A percentile compares a stretch with the other conserved stretches of the same genome.
Conservation (phyloP, 2,113 vertebrate genomes). For the Tenebrosternarchus preto region DNA sequence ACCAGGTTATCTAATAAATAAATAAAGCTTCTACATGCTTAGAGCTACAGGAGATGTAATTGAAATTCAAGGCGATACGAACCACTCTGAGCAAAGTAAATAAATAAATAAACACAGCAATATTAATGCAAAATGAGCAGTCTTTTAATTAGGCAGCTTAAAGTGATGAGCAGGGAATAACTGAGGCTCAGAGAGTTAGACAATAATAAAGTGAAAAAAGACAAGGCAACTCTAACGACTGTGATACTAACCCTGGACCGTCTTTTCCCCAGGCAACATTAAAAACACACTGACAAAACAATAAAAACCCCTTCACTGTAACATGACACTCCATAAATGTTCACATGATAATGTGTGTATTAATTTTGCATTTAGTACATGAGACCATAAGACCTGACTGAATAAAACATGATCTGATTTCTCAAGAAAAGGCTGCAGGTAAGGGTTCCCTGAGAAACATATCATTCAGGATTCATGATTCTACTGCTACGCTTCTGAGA, state of each 20-base stretch:
- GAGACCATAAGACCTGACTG: background rate
- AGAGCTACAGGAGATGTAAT: constrained; percentile 42
- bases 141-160: constrained; percentile 74
- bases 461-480: background rate
- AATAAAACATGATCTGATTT: background rate
- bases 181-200: constrained; percentile 69
- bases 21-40: constrained; percentile 28
- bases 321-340: background rate
- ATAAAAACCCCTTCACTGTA: constrained; percentile 54
- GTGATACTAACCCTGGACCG: constrained; percentile 64
- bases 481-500: background rate
- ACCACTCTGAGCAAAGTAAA: constrained; percentile 44
- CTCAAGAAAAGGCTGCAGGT: background rate
- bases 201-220: constrained; percentile 71
- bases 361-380: background rate
- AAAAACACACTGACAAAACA: constrained; percentile 69
- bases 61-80: constrained; percentile 53
- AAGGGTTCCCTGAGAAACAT: background rate
- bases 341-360: background rate
- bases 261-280: constrained; percentile 57
- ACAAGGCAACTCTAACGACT: constrained; percentile 61
- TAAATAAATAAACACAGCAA: constrained; percentile 63
- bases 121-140: constrained; percentile 64
- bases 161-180: constrained; percentile 70
- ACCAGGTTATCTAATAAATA: too few species aligned